Conservation (phyloP, 2,113 vertebrate genomes). For the Lepidothrix coronata region DNA sequence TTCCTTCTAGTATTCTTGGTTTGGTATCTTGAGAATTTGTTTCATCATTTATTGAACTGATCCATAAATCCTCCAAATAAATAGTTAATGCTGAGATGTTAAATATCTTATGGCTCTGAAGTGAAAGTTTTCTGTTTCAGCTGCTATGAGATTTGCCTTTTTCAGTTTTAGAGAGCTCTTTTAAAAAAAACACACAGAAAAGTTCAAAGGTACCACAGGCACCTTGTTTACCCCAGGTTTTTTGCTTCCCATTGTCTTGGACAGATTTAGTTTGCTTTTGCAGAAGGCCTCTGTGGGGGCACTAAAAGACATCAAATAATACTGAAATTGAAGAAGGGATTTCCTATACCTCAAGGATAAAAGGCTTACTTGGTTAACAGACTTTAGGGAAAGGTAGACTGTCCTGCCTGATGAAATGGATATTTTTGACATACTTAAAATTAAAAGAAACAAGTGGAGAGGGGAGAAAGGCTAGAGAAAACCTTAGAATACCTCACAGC, state of each 20-base stretch:
- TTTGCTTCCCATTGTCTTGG: neutral
- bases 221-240: neutral
- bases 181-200: neutral
- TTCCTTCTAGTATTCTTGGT: neutral
- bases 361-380: neutral
- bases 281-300: neutral
- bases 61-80: neutral
- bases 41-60: neutral
- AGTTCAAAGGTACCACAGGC: neutral
- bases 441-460: neutral
- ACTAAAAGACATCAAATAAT: neutral
- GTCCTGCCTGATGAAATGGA: neutral
- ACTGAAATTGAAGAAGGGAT: neutral
- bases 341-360: neutral
- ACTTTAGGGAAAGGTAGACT: neutral
- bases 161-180: neutral
- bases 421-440: neutral
- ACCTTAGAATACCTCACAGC: neutral
- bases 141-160: neutral
- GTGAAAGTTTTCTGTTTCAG: neutral
- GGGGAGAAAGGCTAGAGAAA: neutral
- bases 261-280: neutral
- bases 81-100: constrained; percentile 6
- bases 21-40: neutral
- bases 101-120: neutral